Evolutionary conservation across 37 sponge, comb jelly and placozoan genomes (phyloP), one percentile per base, ranked within the genome.

Genomic region (Dysidea cf. avara): DNA sequence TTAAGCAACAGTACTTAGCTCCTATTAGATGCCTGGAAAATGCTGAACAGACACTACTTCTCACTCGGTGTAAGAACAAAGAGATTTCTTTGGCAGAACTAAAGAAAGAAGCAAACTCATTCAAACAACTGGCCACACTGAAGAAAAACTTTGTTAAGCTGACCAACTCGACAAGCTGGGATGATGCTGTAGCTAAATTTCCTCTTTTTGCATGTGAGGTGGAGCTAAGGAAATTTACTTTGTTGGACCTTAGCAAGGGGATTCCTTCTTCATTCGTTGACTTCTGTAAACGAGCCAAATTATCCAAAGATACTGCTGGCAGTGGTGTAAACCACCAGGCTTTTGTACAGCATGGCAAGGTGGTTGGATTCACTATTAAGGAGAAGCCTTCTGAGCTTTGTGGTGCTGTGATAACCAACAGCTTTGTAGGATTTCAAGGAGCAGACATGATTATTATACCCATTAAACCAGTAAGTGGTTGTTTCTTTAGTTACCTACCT

Each of bases 201-300:
- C 61, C 65, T 35, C 25, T 17, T n/a, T 46, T 47, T 63, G 78
- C 68, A 9, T 17, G 37, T 32, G 67, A 77, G 1, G 55, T 33
- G 1, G 53, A 77, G 40, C 56, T 66, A 17, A 29, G 20, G 2
- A 26, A 38, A 36, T 61, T 64, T 34, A 9, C 53, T 37, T 3
- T 2, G 3, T 11, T 64, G 11, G 78, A 77, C 66, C 13, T 77
- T 6, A 31, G 12, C 6, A 77, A 77, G n/a, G 21, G 26, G 3
- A 46, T 39, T 1, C 76, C 76, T 7, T 5, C 59, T 13, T 6
- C 64, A 3, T 62, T 75, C 30, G 32, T 31, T 14, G 50, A 39
- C 9, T 75, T 75, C 43, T 75, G 64, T 25, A 34, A 60, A 16
- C 49, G 64, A 25, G 76, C 76, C 12, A 69, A 69, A 34, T 6